Conservation (phyloP, 2,113 vertebrate species). For the Phalacrocorax brasilianus region DNA sequence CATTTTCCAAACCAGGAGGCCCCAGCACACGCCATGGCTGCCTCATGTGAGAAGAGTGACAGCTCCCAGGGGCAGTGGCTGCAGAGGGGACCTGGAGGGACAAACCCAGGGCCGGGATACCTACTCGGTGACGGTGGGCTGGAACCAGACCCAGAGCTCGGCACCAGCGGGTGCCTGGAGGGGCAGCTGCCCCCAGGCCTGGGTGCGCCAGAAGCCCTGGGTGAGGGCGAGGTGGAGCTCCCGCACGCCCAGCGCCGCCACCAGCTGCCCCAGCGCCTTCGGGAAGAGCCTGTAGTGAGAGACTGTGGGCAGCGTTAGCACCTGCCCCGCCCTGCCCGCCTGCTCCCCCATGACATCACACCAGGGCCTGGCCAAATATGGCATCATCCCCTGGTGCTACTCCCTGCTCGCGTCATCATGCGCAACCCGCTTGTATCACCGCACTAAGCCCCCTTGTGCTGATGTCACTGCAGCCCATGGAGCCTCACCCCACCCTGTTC, state of each 20-base stretch:
- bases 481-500: rapidly evolving
- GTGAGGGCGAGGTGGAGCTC: constrained; percentile 92
- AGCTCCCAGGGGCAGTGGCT: rapidly evolving
- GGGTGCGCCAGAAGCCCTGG: constrained; percentile 91
- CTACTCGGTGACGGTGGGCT: constrained; percentile 89
- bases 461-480: neutral
- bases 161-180: constrained; percentile 82
- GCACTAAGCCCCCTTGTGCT: neutral
- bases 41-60: rapidly evolving
- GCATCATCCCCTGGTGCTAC: rapidly evolving
- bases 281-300: constrained; percentile 97
- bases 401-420: neutral
- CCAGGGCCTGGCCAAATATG: rapidly evolving
- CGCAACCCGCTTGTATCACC: rapidly evolving
- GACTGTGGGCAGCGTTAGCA: constrained; percentile 62
- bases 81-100: rapidly evolving
- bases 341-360: neutral
- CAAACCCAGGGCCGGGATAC: neutral
- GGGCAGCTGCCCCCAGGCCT: constrained; percentile 90
- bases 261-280: constrained; percentile 91
- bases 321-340: neutral
- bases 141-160: constrained; percentile 95
- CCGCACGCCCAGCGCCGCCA: constrained; percentile 89
- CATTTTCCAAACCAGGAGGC: neutral
- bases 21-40: rapidly evolving